Percentiles rank a stretch among this genome's conserved stretches.
Conservation (phyloP, 2,888 invertebrate genomes). For the Sylvicola cinctus region DNA sequence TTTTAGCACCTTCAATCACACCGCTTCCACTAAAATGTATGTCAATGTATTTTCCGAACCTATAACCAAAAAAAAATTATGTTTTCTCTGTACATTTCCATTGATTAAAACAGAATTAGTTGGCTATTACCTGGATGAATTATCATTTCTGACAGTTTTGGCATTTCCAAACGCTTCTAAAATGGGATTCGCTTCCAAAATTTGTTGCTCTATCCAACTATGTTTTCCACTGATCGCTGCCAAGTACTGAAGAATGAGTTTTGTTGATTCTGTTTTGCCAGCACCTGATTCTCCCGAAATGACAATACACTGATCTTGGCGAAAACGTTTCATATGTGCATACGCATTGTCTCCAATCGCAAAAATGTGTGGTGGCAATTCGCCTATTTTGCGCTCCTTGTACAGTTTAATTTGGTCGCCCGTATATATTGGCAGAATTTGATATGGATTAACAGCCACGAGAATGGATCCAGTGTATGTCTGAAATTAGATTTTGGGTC, state of each 20-base stretch:
- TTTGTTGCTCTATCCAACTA: conserved; percentile 95
- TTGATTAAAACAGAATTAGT: too few species aligned
- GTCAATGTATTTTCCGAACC: conserved; percentile 89
- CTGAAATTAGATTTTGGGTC: conserved; percentile 31
- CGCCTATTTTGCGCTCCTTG: conserved; percentile 60
- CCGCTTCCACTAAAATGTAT: conserved; percentile 69
- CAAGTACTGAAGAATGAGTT: conserved; percentile 79
- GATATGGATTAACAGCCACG: conserved; percentile 89
- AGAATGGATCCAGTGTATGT: conserved; percentile 90
- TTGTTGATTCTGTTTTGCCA: conserved; percentile 92
- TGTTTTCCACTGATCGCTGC: conserved; percentile 88
- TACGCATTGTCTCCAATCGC: conserved; percentile 87
- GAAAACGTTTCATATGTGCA: conserved; percentile 50
- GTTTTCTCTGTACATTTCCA: too few species aligned
- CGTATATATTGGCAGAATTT: conserved; percentile 85
- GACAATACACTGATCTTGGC: conserved; percentile 78
- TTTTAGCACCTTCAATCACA: conserved; percentile 78
- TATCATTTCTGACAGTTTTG: conserved; percentile 87
- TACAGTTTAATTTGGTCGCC: conserved; percentile 71
- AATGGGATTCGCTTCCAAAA: conserved; percentile 89
- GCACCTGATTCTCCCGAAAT: conserved; percentile 95
- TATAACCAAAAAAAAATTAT: too few species aligned
- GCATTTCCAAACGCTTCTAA: conserved; percentile 96
- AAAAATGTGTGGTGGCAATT: conserved; percentile 86
- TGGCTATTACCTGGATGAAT: conserved; percentile 91